Evolutionary conservation across 2,113 vertebrate species (phyloP), one percentile per base, ranked within the genome.

Genomic region (Acinonyx jubatus): DNA sequence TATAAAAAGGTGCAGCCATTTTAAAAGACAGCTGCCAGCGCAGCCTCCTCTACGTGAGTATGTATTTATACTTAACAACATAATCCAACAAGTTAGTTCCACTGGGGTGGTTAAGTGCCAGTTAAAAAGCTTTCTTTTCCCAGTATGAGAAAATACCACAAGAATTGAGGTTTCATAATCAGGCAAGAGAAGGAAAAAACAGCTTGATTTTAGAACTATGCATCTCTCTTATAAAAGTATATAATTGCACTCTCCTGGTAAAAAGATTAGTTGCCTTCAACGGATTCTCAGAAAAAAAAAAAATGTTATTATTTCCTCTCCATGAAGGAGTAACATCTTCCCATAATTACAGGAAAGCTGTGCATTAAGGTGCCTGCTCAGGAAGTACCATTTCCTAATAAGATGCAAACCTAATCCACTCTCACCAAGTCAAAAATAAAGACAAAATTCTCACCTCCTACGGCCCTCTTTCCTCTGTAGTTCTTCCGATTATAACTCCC

Each of bases 1-100:
- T 73, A 96, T 96, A 69, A 96, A 98, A 97, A 98, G 94, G 41
- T 65, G 48, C 89, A 98, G 94, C 33, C 66, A 81, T 96, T 98
- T 98, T 89, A 87, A 65, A 91, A 92, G 41, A 94, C 71, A 96
- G 76, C 57, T 97, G 95, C 91, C 92, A 97, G 88, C 93, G 96
- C 97, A 96, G 55, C 91, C 94, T 90, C 92, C 98, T 98, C 84
- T 95, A 93, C 97, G 55, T 55, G 94, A 96, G 71, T 38, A 63
- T 91, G 9, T 90, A 98, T 97, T 98, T 97, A 97, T 96, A 97
- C 82, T 96, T 88, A 93, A 98, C 98, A 98, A 92, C 81, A 98
- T 74, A 97, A 97, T 91, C 96, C 96, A 96, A 96, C 76, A 97
- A 98, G 92, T 96, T 98, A 97, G 93, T 96, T 92, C 95, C 94